phyloP scores from a whole-genome alignment of 1,140 invertebrate species.

The Hylaeus anthracinus region DNA sequence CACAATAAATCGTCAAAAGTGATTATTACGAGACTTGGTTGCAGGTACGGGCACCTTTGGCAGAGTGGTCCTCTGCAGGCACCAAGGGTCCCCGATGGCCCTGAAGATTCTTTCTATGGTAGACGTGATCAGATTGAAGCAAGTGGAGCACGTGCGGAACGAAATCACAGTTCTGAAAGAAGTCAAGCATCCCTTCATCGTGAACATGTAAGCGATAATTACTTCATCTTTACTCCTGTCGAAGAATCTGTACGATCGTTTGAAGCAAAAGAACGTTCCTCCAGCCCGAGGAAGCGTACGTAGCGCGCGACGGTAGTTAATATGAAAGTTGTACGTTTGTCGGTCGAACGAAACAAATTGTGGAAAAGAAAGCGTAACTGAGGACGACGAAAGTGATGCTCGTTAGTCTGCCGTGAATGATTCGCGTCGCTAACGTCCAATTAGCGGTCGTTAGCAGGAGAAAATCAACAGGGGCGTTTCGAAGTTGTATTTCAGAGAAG shows the following conservation, averaged over 20 bases:
- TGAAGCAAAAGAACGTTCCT: conserved; percentile 5
- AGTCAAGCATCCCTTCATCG: conserved; percentile 96
- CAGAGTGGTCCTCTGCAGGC: conserved; percentile 91
- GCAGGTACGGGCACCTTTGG: conserved; percentile 97
- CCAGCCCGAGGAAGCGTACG: not conserved
- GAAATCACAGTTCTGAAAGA: conserved; percentile 94
- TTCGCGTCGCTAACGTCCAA: conserved; percentile 5
- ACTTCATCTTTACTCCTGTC: not conserved
- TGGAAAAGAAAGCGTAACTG: conserved; percentile 44
- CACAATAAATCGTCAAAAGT: no score
- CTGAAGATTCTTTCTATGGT: conserved; percentile 96
- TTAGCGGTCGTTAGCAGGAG: conserved; percentile 14
- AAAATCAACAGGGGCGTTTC: conserved; percentile 13
- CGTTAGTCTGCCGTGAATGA: conserved; percentile 4
- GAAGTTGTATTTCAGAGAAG: no score
- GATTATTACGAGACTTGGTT: conserved; percentile 63
- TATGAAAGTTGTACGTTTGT: conserved; percentile 38
- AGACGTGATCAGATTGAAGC: conserved; percentile 95
- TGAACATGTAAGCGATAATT: conserved; percentile 90
- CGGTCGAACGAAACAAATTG: conserved; percentile 29
- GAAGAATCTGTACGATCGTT: no score
- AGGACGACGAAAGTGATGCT: conserved; percentile 22
- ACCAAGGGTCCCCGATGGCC: conserved; percentile 86
- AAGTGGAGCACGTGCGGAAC: conserved; percentile 97
- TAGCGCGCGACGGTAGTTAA: conserved; percentile 4